Percentiles rank a stretch among this genome's conserved stretches.
These are phyloP conservation scores for Machaerirhynchus nigripectus DNA, from an alignment of 2,113 vertebrate species.

Conservation along the genomic window DNA sequence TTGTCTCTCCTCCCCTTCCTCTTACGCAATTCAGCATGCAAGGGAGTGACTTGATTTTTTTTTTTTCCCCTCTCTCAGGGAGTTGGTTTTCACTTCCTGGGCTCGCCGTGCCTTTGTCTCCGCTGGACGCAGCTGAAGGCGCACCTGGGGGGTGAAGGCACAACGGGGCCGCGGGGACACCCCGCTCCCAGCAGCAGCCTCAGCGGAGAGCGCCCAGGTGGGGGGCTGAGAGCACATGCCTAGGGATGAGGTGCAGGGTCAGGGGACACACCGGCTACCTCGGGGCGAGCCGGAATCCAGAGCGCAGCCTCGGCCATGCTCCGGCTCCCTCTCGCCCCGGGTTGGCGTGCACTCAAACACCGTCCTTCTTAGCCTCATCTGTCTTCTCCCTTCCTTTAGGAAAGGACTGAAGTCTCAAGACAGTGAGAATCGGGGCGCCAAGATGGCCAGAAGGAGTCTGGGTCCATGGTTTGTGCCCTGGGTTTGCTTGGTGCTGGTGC, in stretches of 20 bases:
- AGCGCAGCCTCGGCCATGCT: accelerated
- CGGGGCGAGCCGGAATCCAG: accelerated
- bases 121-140: not conserved
- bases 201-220: constrained; percentile 37
- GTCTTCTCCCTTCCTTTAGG: not conserved
- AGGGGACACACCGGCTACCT: not conserved
- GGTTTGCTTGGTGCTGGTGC: not conserved
- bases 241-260: not conserved
- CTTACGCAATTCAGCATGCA: not conserved
- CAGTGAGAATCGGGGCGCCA: not conserved
- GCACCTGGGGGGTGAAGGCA: not conserved
- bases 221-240: not conserved
- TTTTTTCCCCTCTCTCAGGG: accelerated
- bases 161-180: not conserved
- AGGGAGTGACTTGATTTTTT: constrained; percentile 30
- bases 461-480: not conserved
- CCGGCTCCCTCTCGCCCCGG: not conserved
- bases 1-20: constrained; percentile 5
- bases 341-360: not conserved
- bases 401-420: not conserved
- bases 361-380: not conserved
- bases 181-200: constrained; percentile 30
- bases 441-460: not conserved
- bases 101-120: not conserved
- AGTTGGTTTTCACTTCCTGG: constrained; percentile 37